phyloP scores from a whole-genome alignment of 2,888 invertebrate species.

The Leptopilina syphax region DNA sequence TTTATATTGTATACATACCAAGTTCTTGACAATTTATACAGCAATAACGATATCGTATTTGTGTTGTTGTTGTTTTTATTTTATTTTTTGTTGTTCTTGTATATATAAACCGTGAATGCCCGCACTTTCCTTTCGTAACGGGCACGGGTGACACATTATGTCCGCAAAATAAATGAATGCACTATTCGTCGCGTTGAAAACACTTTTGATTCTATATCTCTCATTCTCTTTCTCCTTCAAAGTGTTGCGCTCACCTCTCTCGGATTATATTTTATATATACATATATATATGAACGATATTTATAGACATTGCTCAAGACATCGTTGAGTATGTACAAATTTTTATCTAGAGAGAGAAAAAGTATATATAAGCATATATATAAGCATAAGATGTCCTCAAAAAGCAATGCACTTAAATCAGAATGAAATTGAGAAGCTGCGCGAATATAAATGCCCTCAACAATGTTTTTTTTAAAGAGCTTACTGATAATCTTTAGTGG shows the following conservation, averaged over 20 bases:
- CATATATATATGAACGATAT: not conserved
- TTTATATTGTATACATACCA: not conserved
- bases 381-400: not conserved
- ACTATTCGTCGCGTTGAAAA: conserved; percentile 37
- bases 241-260: not conserved
- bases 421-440: conserved; percentile 27
- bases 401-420: conserved; percentile 33
- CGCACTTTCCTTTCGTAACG: conserved; percentile 36
- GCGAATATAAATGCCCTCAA: conserved; percentile 3
- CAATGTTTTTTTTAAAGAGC: conserved; percentile 15
- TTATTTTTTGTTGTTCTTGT: not conserved
- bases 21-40: conserved; percentile 33
- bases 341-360: conserved; percentile 26
- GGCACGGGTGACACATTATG: conserved; percentile 29
- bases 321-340: conserved; percentile 27
- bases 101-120: conserved; percentile 4
- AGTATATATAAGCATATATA: too few species aligned
- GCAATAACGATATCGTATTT: conserved; percentile 25
- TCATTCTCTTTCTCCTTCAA: not conserved
- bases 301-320: conserved; percentile 35
- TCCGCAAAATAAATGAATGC: conserved; percentile 38
- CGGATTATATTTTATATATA: conserved; percentile 2
- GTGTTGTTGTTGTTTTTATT: conserved; percentile 5
- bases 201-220: conserved; percentile 40
- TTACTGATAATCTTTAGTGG: conserved; percentile 22